These are phyloP conservation scores for Neofelis nebulosa DNA, from an alignment of 2,113 vertebrate genomes.

Conservation along the genomic window DNA sequence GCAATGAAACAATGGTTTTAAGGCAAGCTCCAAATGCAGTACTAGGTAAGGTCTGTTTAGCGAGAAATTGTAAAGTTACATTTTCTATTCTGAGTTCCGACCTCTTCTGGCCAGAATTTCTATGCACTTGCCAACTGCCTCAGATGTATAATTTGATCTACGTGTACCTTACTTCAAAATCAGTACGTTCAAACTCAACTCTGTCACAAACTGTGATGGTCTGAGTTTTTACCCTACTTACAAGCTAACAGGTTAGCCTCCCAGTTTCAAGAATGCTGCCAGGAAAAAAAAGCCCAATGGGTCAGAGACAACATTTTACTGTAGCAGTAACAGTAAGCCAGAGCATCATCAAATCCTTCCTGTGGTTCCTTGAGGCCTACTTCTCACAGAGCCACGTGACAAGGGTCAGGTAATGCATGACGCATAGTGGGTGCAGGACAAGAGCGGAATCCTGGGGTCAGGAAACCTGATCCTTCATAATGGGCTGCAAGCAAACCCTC, in stretches of 20 bases:
- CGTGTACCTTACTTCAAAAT: slow-evolving; percentile 10
- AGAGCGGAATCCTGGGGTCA: background rate
- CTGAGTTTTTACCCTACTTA: background rate
- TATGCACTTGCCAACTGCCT: background rate
- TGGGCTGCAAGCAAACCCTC: background rate
- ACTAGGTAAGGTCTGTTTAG: background rate
- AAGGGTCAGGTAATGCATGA: background rate
- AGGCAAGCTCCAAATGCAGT: background rate
- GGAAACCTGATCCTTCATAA: background rate
- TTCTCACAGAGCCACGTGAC: background rate
- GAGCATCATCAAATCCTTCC: background rate
- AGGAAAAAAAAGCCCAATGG: background rate
- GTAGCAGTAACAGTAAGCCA: background rate
- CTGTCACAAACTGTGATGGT: background rate
- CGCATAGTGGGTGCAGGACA: rapidly evolving
- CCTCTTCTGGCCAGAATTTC: background rate
- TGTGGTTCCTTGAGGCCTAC: background rate
- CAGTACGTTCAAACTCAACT: background rate
- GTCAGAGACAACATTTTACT: background rate
- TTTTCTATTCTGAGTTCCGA: background rate
- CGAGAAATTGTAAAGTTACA: background rate
- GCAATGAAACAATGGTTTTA: slow-evolving; percentile 11
- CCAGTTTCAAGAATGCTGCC: background rate
- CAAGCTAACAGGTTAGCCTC: background rate
- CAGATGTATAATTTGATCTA: background rate